These are phyloP conservation scores for Lithobates pipiens DNA, from an alignment of 2,797 vertebrate genomes.

Conservation along the genomic window DNA sequence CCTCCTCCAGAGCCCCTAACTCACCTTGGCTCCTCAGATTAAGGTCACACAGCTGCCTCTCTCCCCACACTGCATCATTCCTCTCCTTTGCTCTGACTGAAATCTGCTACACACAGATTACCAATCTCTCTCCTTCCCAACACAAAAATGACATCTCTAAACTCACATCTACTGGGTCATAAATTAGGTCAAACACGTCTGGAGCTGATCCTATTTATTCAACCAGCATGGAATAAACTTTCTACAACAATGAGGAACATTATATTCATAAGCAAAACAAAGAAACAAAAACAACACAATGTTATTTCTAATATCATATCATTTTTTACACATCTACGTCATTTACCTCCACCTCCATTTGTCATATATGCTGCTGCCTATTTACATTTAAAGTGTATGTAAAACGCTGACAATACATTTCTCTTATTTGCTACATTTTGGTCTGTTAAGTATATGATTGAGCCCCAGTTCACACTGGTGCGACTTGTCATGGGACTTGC, in stretches of 20 bases:
- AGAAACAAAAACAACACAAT: too few species aligned
- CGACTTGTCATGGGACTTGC: too few species aligned
- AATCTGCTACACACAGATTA: conserved; percentile 48
- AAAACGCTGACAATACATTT: too few species aligned
- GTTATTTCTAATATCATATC: too few species aligned
- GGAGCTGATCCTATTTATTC: conserved; percentile 20
- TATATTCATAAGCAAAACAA: background rate
- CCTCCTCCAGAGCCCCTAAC: conserved; percentile 21
- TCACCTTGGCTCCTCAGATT: conserved; percentile 67
- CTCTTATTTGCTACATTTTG: too few species aligned
- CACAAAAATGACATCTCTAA: conserved; percentile 48
- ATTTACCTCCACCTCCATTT: too few species aligned
- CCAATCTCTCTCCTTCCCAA: conserved; percentile 27
- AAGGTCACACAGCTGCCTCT: conserved; percentile 67
- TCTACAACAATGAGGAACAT: background rate
- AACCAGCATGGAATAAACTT: background rate
- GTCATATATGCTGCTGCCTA: too few species aligned
- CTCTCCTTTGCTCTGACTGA: conserved; percentile 35
- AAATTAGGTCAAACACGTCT: conserved; percentile 49
- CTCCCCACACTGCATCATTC: conserved; percentile 40
- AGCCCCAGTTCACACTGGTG: too few species aligned
- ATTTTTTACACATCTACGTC: too few species aligned
- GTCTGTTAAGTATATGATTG: too few species aligned
- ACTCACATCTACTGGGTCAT: conserved; percentile 48
- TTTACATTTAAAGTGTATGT: too few species aligned